Evolutionary conservation across 1,140 invertebrate species (phyloP), one percentile per base, ranked within the genome.

Genomic region (Bombus pyrosoma): DNA sequence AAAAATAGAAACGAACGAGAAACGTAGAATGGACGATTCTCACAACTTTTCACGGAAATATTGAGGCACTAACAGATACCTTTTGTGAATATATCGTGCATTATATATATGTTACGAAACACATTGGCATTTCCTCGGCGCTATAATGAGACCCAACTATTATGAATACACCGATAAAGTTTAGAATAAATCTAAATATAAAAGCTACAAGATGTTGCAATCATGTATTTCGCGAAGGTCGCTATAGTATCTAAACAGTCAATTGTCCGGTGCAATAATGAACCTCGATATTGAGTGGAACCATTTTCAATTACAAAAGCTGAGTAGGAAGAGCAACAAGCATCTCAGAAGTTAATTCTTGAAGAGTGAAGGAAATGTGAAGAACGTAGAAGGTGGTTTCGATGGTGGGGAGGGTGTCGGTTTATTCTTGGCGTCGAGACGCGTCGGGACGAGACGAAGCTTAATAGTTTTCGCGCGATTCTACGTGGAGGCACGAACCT

Each of bases 391-490:
- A 88, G 86, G 86, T 90, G 87, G 91, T 92, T 89, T 78, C 87
- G 82, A 84, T 91, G 90, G 92, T 87, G 92, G 91, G 90, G 91
- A 39, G 78, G 81, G 81, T 66, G 85, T 86, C 81, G 91, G 93
- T 93, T 94, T 95, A 95, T 95, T 95, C 93, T 93, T 85, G 92
- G 93, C 93, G 84, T 90, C 86, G 83, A 86, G 92, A 92, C 89
- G 92, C 93, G 88, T 86, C 84, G 85, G 83, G 91, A 93, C 89
- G 92, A 92, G 91, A 85, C 82, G 90, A 86, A 86, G 89, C 89
- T 90, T 86, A 86, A 90, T 84, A 91, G 91, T 87, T 93, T 94
- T 92, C 91, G 90, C 91, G 91, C 89, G 90, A 82, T 91, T 91
- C 91, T 64, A 89, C 82, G 88, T 71, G 71, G 81, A 37, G 47